Evolutionary conservation across 2,888 invertebrate species (phyloP).

Genomic region (Parochlus steinenii): DNA sequence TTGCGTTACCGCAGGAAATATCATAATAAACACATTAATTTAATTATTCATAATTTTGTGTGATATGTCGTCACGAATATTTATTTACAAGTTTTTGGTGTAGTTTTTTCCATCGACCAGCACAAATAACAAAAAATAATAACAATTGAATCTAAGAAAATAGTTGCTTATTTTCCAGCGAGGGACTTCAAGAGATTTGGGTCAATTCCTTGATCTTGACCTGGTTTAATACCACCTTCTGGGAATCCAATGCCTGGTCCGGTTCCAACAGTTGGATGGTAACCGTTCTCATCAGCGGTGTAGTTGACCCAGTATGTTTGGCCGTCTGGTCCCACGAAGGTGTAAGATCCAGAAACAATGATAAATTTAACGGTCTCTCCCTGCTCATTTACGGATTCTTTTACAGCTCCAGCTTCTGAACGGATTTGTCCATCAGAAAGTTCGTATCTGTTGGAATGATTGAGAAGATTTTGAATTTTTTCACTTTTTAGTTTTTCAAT

Average conservation of each 20-base stretch:
- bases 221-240: slow-evolving; percentile 15
- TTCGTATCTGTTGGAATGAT: slow-evolving; percentile 15
- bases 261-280: slow-evolving; percentile 14
- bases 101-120: too few species aligned
- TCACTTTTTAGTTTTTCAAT: too few species aligned
- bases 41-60: too few species aligned
- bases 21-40: too few species aligned
- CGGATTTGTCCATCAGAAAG: slow-evolving; percentile 14
- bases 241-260: too few species aligned
- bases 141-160: too few species aligned
- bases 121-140: too few species aligned
- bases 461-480: too few species aligned
- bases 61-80: too few species aligned
- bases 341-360: slow-evolving; percentile 8
- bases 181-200: slow-evolving; percentile 14
- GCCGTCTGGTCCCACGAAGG: slow-evolving; percentile 7
- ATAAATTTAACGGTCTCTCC: slow-evolving; percentile 9
- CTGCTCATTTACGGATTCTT: slow-evolving; percentile 12
- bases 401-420: slow-evolving; percentile 13
- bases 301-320: slow-evolving; percentile 11
- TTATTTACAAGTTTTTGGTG: too few species aligned
- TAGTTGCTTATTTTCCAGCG: too few species aligned
- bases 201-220: slow-evolving; percentile 13
- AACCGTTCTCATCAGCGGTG: slow-evolving; percentile 12
- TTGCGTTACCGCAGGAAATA: too few species aligned